A percentile compares a stretch with the other conserved stretches of the same genome.
These are phyloP conservation scores for Cyrtodaria siliqua DNA, from an alignment of 2,888 invertebrate species.

Conservation along the genomic window DNA sequence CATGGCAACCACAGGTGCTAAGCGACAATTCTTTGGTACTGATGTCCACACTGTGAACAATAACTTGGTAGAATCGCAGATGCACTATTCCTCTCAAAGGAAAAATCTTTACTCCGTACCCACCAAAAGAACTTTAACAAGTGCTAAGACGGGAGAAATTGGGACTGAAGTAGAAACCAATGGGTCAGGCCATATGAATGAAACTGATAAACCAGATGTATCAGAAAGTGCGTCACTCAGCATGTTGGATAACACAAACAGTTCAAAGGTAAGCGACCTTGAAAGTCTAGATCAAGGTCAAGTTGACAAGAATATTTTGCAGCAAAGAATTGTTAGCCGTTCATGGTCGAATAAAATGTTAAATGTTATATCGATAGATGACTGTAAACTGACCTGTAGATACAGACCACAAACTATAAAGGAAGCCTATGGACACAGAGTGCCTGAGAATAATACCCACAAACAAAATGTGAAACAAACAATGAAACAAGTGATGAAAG, in stretches of 20 bases:
- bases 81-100: slow-evolving; percentile 66
- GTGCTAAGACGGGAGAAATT: slow-evolving; percentile 35
- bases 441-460: slow-evolving; percentile 55
- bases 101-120: slow-evolving; percentile 55
- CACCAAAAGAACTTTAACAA: slow-evolving; percentile 43
- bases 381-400: slow-evolving; percentile 73
- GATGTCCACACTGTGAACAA: slow-evolving; percentile 64
- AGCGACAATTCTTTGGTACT: slow-evolving; percentile 50
- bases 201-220: slow-evolving; percentile 9
- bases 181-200: slow-evolving; percentile 23
- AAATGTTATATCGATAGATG: slow-evolving; percentile 78
- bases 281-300: slow-evolving; percentile 28
- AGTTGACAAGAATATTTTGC: slow-evolving; percentile 31
- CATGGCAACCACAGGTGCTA: slow-evolving; percentile 25
- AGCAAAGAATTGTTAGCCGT: slow-evolving; percentile 62
- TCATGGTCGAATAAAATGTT: slow-evolving; percentile 75
- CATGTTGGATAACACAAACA: slow-evolving; percentile 35
- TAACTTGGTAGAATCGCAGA: slow-evolving; percentile 64
- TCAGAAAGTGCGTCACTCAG: slow-evolving; percentile 43
- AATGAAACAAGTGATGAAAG: background rate
- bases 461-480: slow-evolving; percentile 8
- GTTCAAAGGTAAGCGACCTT: slow-evolving; percentile 27
- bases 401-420: slow-evolving; percentile 64
- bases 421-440: slow-evolving; percentile 27
- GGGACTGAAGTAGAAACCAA: slow-evolving; percentile 37